Percentiles rank a stretch among this genome's conserved stretches.
phyloP scores from a whole-genome alignment of 2,113 vertebrate species.

The Colistium nudipinnis region DNA sequence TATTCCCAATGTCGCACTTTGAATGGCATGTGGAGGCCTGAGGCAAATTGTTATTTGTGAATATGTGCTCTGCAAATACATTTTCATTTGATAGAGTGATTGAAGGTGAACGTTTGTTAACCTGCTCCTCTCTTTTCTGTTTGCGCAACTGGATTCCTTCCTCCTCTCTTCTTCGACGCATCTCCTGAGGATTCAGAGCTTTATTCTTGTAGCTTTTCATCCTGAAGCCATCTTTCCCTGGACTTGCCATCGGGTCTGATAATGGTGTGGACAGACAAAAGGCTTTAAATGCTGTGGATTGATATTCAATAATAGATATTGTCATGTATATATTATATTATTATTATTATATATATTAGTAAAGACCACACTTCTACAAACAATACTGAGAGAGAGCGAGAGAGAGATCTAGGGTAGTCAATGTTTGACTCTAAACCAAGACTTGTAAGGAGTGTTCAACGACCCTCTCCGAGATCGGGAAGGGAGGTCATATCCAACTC shows the following conservation, averaged over 20 bases:
- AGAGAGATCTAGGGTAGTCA: no score
- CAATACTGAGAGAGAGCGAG: no score
- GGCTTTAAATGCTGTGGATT: not conserved
- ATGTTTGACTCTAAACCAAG: no score
- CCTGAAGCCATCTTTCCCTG: slow-evolving; percentile 88
- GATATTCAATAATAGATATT: not conserved
- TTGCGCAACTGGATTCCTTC: slow-evolving; percentile 94
- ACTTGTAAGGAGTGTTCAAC: not conserved
- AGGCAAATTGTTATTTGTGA: no score
- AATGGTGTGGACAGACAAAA: not conserved
- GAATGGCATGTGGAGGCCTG: no score
- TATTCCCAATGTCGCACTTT: no score
- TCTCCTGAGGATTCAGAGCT: slow-evolving; percentile 93
- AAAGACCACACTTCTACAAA: no score
- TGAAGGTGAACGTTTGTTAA: slow-evolving; percentile 45
- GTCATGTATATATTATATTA: no score
- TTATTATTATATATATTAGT: no score
- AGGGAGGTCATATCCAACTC: not conserved
- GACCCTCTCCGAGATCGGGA: not conserved
- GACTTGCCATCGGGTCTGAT: slow-evolving; percentile 88
- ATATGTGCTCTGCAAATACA: no score
- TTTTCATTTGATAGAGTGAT: not conserved
- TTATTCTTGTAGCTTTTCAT: slow-evolving; percentile 98
- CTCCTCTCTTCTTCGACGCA: slow-evolving; percentile 92
- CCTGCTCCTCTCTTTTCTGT: slow-evolving; percentile 94